These are phyloP conservation scores for Pristionchus exspectatus DNA, from an alignment of 2,888 invertebrate genomes.

Conservation along the genomic window DNA sequence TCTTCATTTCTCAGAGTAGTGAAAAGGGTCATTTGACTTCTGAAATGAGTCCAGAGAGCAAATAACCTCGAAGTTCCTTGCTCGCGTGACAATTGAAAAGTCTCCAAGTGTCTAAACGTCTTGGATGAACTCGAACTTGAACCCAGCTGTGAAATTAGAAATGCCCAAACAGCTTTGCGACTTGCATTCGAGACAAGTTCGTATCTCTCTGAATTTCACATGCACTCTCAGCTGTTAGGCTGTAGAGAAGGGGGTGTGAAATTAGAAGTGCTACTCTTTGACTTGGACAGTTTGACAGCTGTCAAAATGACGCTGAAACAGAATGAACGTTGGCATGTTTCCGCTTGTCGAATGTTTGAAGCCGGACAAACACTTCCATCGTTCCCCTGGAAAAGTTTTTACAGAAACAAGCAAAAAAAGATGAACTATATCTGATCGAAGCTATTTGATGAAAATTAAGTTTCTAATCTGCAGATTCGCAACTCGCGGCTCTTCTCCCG, in stretches of 20 bases:
- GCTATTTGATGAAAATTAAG: too few relatives aligned
- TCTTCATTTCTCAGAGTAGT: too few relatives aligned
- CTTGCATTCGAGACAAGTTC: background rate
- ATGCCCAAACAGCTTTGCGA: background rate
- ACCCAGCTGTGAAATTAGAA: background rate
- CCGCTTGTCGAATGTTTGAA: background rate
- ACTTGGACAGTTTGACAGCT: background rate
- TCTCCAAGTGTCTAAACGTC: background rate
- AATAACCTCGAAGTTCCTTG: background rate
- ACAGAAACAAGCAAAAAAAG: background rate
- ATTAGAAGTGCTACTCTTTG: too few relatives aligned
- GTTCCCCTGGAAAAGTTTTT: background rate
- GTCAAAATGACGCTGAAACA: background rate
- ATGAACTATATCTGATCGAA: background rate
- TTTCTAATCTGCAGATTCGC: conserved; percentile 66
- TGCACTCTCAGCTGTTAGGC: background rate
- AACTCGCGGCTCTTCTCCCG: conserved; percentile 75
- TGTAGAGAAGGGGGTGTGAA: background rate
- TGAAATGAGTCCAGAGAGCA: background rate
- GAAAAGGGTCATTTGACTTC: too few relatives aligned
- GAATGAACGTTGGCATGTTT: background rate
- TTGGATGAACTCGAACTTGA: background rate
- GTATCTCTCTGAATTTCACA: background rate
- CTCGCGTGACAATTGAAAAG: background rate
- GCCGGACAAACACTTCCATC: background rate